Evolutionary conservation across 2,113 vertebrate species (phyloP).

Genomic region (Microtus oregoni): DNA sequence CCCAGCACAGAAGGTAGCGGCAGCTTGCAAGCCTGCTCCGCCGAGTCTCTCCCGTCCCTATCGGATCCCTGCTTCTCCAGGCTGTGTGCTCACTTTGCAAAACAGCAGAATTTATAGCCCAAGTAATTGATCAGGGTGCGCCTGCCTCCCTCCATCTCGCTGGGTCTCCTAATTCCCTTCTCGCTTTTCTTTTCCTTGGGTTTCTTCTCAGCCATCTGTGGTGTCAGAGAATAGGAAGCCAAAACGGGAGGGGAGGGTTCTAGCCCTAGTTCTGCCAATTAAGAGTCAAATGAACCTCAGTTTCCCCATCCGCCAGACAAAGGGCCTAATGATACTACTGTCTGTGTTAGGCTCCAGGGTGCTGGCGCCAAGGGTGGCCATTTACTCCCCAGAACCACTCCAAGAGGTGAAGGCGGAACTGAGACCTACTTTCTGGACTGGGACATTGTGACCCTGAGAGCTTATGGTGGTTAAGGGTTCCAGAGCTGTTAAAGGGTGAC

Average conservation of each 20-base stretch:
- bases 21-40: background rate
- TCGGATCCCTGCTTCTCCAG: constrained; percentile 9
- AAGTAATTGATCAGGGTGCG: constrained; percentile 76
- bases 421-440: background rate
- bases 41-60: background rate
- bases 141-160: constrained; percentile 65
- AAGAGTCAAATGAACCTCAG: constrained; percentile 75
- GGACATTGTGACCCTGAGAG: background rate
- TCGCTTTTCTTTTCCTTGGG: constrained; percentile 34
- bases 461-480: background rate
- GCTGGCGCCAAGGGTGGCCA: rapidly evolving
- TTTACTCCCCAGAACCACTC: background rate
- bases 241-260: constrained; percentile 39
- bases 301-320: constrained; percentile 62
- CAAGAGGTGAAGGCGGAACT: background rate
- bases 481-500: background rate
- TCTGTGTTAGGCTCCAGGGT: rapidly evolving
- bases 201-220: constrained; percentile 78
- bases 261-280: constrained; percentile 69
- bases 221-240: constrained; percentile 78
- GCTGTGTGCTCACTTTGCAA: constrained; percentile 78
- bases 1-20: rapidly evolving
- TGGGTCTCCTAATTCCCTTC: constrained; percentile 69
- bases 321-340: background rate
- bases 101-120: constrained; percentile 80